phyloP scores from a whole-genome alignment of 2,888 invertebrate species.

The Lordiphosa fenestrarum region DNA sequence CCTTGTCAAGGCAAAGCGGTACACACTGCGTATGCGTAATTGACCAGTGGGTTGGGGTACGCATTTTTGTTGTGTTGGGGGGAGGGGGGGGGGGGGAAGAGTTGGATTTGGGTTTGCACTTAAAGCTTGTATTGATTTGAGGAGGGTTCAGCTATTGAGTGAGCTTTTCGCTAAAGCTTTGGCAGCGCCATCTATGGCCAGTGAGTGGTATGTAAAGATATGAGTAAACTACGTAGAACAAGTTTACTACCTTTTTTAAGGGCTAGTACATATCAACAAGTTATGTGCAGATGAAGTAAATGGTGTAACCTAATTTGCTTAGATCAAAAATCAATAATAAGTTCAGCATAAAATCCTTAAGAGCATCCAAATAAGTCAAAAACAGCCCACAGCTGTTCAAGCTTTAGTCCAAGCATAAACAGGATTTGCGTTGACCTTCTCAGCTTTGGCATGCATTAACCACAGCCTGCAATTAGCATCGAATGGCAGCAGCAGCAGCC shows the following conservation, averaged over 20 bases:
- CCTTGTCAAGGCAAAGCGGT: slow-evolving; percentile 7
- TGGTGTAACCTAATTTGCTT: too few relatives aligned
- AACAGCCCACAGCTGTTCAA: too few relatives aligned
- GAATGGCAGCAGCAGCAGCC: slow-evolving; percentile 31
- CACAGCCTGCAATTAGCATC: slow-evolving; percentile 49
- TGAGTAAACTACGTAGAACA: too few relatives aligned
- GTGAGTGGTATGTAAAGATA: too few relatives aligned
- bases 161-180: slow-evolving; percentile 17
- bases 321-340: too few relatives aligned
- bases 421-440: slow-evolving; percentile 9
- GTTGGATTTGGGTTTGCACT: too few relatives aligned
- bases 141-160: slow-evolving; percentile 11
- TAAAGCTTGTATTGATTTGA: not conserved
- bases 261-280: too few relatives aligned
- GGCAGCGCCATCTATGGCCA: slow-evolving; percentile 8
- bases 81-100: not conserved
- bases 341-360: too few relatives aligned
- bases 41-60: not conserved
- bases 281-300: too few relatives aligned
- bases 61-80: not conserved
- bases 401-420: not conserved
- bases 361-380: too few relatives aligned
- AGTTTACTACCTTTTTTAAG: too few relatives aligned
- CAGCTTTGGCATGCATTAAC: slow-evolving; percentile 20
- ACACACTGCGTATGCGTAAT: slow-evolving; percentile 34